These are phyloP conservation scores for Leuciscus idus DNA, from an alignment of 2,113 vertebrate genomes.

Conservation along the genomic window DNA sequence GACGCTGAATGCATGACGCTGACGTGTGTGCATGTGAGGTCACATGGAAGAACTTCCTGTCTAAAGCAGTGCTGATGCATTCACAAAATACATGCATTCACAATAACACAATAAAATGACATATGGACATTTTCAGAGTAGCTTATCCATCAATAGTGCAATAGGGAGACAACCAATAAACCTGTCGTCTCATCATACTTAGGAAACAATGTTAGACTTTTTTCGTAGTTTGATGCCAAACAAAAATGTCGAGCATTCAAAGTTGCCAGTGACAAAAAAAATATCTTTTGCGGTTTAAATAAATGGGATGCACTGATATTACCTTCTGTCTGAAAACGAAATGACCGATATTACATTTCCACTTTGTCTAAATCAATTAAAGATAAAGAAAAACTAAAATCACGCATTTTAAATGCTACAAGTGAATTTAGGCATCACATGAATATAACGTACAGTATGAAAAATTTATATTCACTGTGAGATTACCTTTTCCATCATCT, in stretches of 20 bases:
- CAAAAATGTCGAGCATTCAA: background rate
- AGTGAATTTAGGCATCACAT: background rate
- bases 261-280: background rate
- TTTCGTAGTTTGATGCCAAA: background rate
- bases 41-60: background rate
- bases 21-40: conserved; percentile 8
- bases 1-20: background rate
- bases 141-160: background rate
- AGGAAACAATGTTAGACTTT: background rate
- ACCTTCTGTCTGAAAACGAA: background rate
- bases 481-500: background rate
- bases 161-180: background rate
- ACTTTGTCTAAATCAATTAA: background rate
- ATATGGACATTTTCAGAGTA: background rate
- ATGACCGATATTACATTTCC: background rate
- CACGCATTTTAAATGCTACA: background rate
- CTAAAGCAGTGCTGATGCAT: background rate
- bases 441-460: background rate
- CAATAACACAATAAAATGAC: background rate
- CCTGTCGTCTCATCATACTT: background rate
- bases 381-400: background rate
- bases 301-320: background rate
- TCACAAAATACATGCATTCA: background rate
- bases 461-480: background rate
- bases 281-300: background rate